Evolutionary conservation across 2,113 vertebrate species (phyloP).

Genomic region (Fulica atra): DNA sequence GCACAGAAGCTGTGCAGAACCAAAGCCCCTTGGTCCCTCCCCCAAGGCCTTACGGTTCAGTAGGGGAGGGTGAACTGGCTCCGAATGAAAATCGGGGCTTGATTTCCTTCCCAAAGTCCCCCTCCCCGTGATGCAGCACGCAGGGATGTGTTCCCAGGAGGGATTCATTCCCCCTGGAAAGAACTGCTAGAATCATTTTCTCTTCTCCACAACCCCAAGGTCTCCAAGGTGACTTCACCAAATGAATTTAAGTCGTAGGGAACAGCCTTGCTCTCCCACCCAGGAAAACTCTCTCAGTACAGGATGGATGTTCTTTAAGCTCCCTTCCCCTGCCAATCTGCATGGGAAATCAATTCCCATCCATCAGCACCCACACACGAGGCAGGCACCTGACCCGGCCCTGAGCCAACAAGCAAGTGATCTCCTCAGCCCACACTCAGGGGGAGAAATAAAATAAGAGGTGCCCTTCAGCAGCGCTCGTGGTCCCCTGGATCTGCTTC

Average conservation of each 20-base stretch:
- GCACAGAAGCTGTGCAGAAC: not conserved
- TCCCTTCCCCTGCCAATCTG: not conserved
- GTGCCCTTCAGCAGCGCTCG: too few species aligned
- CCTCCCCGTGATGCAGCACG: rapidly evolving
- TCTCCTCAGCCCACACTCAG: not conserved
- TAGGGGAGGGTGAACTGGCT: not conserved
- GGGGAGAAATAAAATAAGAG: not conserved
- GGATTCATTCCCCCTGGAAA: not conserved
- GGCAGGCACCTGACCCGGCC: constrained; percentile 1
- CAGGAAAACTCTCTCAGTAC: not conserved
- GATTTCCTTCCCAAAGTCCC: not conserved
- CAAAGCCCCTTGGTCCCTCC: not conserved
- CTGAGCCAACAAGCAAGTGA: not conserved
- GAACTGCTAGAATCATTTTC: not conserved
- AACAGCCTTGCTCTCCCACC: not conserved
- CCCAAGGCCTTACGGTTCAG: rapidly evolving
- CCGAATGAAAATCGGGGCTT: not conserved
- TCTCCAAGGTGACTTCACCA: constrained; percentile 6
- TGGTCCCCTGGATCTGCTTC: not conserved
- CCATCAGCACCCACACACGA: not conserved
- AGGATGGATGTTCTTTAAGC: not conserved
- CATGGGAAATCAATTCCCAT: not conserved
- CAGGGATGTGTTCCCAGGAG: not conserved
- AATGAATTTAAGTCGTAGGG: not conserved
- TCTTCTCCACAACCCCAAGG: not conserved